Percentiles rank a stretch among this genome's conserved stretches.
Evolutionary conservation across 2,888 invertebrate genomes (phyloP).

Genomic region (Raillietiella orientalis): DNA sequence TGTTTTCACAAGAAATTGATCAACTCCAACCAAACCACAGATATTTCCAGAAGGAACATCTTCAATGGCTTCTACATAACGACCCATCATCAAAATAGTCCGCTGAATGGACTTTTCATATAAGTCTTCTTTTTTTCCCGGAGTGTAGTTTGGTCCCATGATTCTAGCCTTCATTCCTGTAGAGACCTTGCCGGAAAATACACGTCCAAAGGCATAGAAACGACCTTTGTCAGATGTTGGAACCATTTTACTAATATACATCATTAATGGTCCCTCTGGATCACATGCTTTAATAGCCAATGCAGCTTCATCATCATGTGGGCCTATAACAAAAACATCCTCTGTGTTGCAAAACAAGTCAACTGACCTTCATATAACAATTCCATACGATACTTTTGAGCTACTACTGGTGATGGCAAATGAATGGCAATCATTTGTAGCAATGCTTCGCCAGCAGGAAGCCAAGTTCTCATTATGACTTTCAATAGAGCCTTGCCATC

Average conservation of each 20-base stretch:
- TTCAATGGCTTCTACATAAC: constrained; percentile 96
- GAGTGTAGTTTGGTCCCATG: constrained; percentile 93
- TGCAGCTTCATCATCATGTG: constrained; percentile 80
- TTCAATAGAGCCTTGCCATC: constrained; percentile 86
- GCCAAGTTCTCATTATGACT: constrained; percentile 94
- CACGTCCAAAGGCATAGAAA: constrained; percentile 99
- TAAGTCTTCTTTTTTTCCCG: constrained; percentile 96
- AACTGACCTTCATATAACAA: constrained; percentile 70
- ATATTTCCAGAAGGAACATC: constrained; percentile 99
- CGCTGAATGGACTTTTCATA: constrained; percentile 98
- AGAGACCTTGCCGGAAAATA: constrained; percentile 77
- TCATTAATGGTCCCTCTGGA: constrained; percentile 90
- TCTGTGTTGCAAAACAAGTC: not conserved
- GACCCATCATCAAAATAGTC: constrained; percentile 99
- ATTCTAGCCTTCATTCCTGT: constrained; percentile 84
- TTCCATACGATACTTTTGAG: constrained; percentile 97
- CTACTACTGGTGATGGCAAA: constrained; percentile 90
- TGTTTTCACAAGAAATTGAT: constrained; percentile 96
- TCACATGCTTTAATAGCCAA: constrained; percentile 73
- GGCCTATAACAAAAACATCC: too few species aligned
- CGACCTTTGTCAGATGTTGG: constrained; percentile 98
- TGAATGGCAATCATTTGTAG: constrained; percentile 99
- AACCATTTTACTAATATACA: constrained; percentile 99
- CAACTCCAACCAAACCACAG: constrained; percentile 97
- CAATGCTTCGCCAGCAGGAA: constrained; percentile 95